Percentiles rank a stretch among this genome's conserved stretches.
These are phyloP conservation scores for Rhimphoctona megacephalus DNA, from an alignment of 2,888 invertebrate species.

Conservation along the genomic window DNA sequence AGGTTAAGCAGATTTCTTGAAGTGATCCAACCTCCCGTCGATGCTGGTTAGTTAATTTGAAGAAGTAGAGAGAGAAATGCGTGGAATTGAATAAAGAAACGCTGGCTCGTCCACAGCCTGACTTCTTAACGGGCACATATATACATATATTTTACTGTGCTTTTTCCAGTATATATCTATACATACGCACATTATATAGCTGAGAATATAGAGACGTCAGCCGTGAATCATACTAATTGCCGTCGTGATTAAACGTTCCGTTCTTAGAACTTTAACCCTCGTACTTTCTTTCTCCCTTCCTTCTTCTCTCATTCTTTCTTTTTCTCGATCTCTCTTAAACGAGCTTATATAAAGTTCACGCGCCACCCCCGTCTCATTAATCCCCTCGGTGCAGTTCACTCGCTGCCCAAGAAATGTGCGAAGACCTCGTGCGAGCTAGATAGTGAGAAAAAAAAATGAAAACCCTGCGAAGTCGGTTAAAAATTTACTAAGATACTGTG, in stretches of 20 bases:
- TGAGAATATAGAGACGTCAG: constrained; percentile 78
- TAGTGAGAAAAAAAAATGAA: constrained; percentile 24
- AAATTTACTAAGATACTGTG: constrained; percentile 68
- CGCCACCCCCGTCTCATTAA: constrained; percentile 71
- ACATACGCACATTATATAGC: constrained; percentile 17
- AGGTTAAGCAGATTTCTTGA: constrained; percentile 55
- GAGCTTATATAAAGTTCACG: constrained; percentile 52
- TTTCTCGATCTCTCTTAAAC: constrained; percentile 62
- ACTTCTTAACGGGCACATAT: constrained; percentile 32
- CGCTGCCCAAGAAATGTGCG: constrained; percentile 24
- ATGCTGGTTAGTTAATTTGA: constrained; percentile 73
- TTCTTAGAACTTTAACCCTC: constrained; percentile 81
- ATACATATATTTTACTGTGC: constrained; percentile 30
- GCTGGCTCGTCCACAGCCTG: constrained; percentile 41
- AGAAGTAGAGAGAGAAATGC: constrained; percentile 74
- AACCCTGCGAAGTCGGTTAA: constrained; percentile 57
- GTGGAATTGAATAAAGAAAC: constrained; percentile 78
- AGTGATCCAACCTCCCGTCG: constrained; percentile 56
- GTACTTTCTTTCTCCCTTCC: constrained; percentile 59
- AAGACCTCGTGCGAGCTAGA: neutral
- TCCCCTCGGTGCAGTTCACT: constrained; percentile 44
- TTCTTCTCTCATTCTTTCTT: constrained; percentile 28
- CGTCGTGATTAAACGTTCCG: constrained; percentile 81
- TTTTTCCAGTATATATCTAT: constrained; percentile 42
- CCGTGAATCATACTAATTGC: constrained; percentile 83